Conservation (phyloP, 2,113 vertebrate species). For the Holacanthus passer region DNA sequence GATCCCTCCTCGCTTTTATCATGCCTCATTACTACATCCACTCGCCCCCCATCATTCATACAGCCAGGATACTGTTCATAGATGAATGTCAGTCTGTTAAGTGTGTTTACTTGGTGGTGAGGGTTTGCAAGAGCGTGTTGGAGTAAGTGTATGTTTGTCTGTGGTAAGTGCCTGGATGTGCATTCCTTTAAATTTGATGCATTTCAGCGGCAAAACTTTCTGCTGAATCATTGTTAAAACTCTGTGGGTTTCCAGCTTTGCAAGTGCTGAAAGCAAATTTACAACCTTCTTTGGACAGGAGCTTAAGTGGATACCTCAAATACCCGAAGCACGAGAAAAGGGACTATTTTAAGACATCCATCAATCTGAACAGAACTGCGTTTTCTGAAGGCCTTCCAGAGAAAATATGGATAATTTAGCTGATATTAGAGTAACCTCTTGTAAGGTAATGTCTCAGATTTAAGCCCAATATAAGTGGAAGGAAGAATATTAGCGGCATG, state of each 20-base stretch:
- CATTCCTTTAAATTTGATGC: constrained; percentile 51
- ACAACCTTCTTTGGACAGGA: constrained; percentile 7
- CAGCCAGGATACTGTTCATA: constrained; percentile 16
- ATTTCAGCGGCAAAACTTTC: constrained; percentile 52
- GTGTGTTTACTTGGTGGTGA: constrained; percentile 45
- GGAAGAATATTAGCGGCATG: too few relatives aligned
- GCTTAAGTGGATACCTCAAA: constrained; percentile 37
- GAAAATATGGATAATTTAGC: constrained; percentile 36
- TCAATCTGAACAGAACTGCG: constrained; percentile 31
- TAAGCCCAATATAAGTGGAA: too few relatives aligned
- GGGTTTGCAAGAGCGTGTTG: constrained; percentile 29
- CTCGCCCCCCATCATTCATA: constrained; percentile 43
- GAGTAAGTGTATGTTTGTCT: constrained; percentile 7
- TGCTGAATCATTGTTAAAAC: constrained; percentile 59
- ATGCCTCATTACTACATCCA: constrained; percentile 57
- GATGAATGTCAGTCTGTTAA: constrained; percentile 29
- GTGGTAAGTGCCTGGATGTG: constrained; percentile 21
- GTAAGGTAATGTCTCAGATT: constrained; percentile 39
- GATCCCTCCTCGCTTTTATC: constrained; percentile 45
- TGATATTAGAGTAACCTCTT: constrained; percentile 23
- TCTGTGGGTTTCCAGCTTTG: constrained; percentile 28
- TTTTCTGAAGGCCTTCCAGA: constrained; percentile 25
- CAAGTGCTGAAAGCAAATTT: constrained; percentile 20
- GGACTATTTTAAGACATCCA: constrained; percentile 22
- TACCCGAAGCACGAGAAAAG: constrained; percentile 14